phyloP scores from a whole-genome alignment of 35 echinoderm and acorn worm genomes.

The Acanthaster planci region DNA sequence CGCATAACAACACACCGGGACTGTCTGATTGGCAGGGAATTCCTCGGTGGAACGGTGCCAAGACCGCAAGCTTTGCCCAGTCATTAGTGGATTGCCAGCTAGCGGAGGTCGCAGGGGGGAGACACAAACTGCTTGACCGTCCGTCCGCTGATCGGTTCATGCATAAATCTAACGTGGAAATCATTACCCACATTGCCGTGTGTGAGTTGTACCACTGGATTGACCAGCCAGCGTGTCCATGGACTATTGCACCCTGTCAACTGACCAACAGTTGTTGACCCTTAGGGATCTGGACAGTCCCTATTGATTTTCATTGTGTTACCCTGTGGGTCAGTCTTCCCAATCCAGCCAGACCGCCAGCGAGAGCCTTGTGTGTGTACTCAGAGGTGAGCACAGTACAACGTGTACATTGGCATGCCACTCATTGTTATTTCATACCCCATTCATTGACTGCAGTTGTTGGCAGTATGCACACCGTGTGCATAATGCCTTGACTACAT shows the following conservation, averaged over 20 bases:
- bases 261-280: background rate
- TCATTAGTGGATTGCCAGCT: background rate
- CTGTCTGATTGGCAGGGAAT: constrained; percentile 11
- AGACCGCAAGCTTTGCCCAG: background rate
- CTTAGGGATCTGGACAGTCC: background rate
- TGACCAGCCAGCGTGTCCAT: constrained; percentile 13
- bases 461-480: background rate
- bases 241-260: constrained; percentile 12
- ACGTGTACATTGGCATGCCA: constrained; percentile 13
- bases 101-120: too few relatives aligned
- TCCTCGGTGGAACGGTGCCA: constrained; percentile 19
- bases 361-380: background rate
- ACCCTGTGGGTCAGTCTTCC: background rate
- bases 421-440: constrained; percentile 14
- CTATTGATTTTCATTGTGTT: background rate
- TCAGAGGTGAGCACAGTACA: constrained; percentile 27
- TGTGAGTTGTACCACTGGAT: background rate
- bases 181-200: background rate
- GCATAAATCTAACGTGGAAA: too few relatives aligned
- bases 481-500: constrained; percentile 2
- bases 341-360: background rate
- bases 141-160: too few relatives aligned
- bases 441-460: constrained; percentile 1
- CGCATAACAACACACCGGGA: too few relatives aligned
- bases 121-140: too few relatives aligned